Evolutionary conservation across 64 coral and sea anemone species (phyloP), one percentile per base, ranked within the genome.

Genomic region (Stichodactyla helianthus): DNA sequence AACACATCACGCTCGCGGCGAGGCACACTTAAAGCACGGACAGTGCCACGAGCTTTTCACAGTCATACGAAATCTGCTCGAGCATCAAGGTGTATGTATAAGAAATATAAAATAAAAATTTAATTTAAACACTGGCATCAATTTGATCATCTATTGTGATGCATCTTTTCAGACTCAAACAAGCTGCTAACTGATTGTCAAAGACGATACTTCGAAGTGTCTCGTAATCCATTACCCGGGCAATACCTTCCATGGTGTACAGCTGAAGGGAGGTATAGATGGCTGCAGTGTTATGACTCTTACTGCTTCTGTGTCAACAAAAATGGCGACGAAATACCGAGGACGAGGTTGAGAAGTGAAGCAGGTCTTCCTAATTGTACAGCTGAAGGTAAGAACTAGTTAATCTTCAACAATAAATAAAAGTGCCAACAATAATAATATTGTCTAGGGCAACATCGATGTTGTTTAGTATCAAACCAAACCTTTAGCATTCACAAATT

Each of bases 281-380:
- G 88, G 50, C 68, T 52, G 10, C 94, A 96, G 68, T 96, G 94
- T 79, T 88, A 89, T 55, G 83, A 90, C 16, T 91, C 88, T 8
- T 93, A 92, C 25, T 96, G 94, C 64, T 96, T 90, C 70, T 96
- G 94, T 84, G 94, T 96, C 11, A 86, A 96, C 50, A 51, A 84
- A 53, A 93, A 90, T 74, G 94, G 94, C 13, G 86, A 87, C 23
- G 91, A 96, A 82, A 79, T 87, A 54, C 86, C 79, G 55, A 23
- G 77, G 53, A 93, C 90, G 5, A 67, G 84, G 31, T 55, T 96
- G 35, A 52, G 28, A 12, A 92, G 79, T 84, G 83, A 84, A 67
- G 90, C 79, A 82, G 90, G 90, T 67, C 76, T 82, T 7, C 90
- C 85, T 25, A 82, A 82, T 16, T 91, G 90, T 17, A 78, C 84